Evolutionary conservation across 2,797 vertebrate species (phyloP).

Genomic region (Chrysocyon brachyurus): DNA sequence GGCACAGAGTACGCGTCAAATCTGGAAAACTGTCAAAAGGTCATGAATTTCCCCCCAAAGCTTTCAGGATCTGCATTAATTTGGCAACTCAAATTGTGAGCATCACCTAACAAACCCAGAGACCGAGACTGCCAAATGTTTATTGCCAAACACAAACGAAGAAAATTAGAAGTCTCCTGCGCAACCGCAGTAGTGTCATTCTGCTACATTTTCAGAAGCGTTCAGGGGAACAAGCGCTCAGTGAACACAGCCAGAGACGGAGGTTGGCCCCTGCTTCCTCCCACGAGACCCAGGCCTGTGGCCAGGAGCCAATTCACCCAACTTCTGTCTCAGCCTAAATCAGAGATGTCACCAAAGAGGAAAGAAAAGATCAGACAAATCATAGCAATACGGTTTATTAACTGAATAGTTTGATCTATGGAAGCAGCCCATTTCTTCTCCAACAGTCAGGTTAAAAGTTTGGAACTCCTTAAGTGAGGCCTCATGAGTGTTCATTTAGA

Average conservation of each 20-base stretch:
- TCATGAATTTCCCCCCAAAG: slow-evolving; percentile 58
- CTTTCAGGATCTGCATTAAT: slow-evolving; percentile 66
- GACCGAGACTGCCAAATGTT: slow-evolving; percentile 45
- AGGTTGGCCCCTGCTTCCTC: neutral
- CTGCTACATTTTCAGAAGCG: neutral
- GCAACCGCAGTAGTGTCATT: neutral
- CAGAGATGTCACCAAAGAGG: slow-evolving; percentile 58
- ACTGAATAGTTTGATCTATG: neutral
- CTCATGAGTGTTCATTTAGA: neutral
- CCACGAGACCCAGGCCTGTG: neutral
- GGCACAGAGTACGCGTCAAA: neutral
- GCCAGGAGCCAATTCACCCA: neutral
- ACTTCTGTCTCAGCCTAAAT: slow-evolving; percentile 9
- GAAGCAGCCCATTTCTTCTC: neutral
- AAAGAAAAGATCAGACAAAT: slow-evolving; percentile 53
- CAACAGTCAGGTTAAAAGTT: neutral
- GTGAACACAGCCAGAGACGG: neutral
- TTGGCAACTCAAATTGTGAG: slow-evolving; percentile 69
- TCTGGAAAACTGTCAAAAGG: slow-evolving; percentile 53
- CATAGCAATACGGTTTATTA: slow-evolving; percentile 51
- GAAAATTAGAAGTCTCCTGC: slow-evolving; percentile 61
- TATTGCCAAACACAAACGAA: slow-evolving; percentile 32
- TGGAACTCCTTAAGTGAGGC: neutral
- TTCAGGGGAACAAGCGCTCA: neutral
- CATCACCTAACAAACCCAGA: slow-evolving; percentile 32